phyloP scores from a whole-genome alignment of 2,888 invertebrate species.

The Agrotis clavis region DNA sequence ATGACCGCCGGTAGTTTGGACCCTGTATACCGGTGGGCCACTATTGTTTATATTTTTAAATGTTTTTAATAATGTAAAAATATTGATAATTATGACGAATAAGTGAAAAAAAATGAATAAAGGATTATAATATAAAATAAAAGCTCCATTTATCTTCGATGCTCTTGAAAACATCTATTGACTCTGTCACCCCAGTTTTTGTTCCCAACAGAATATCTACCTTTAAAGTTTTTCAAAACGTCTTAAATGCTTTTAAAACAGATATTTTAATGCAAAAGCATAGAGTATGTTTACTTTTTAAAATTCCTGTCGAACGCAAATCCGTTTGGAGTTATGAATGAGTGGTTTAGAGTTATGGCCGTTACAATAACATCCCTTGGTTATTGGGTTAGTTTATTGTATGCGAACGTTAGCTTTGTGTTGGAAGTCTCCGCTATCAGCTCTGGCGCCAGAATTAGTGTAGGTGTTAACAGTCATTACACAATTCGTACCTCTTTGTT shows the following conservation, averaged over 20 bases:
- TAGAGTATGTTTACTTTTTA: constrained; percentile 72
- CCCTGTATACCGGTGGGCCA: too few species aligned
- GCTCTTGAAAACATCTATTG: constrained; percentile 31
- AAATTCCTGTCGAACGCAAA: constrained; percentile 71
- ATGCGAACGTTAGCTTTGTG: constrained; percentile 71
- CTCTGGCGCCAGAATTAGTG: constrained; percentile 73
- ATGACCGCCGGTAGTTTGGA: too few species aligned
- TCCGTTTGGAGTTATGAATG: constrained; percentile 77
- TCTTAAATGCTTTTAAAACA: constrained; percentile 44
- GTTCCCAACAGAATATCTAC: constrained; percentile 23
- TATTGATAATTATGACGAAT: too few species aligned
- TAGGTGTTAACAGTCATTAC: constrained; percentile 51
- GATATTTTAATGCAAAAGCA: constrained; percentile 57
- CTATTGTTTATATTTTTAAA: too few species aligned
- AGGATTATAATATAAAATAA: constrained; percentile 1
- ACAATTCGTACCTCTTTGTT: constrained; percentile 42
- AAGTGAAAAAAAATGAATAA: too few species aligned
- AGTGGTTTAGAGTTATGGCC: constrained; percentile 61
- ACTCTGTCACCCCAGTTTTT: constrained; percentile 25
- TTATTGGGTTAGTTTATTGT: constrained; percentile 80
- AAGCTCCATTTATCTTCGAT: neutral
- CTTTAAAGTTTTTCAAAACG: constrained; percentile 25
- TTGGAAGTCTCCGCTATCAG: constrained; percentile 67
- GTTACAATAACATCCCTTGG: constrained; percentile 70
- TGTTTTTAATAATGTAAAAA: too few species aligned